Base-by-base conservation (phyloP, 2,113 vertebrate species). In the Lucifuga dentata region DNA sequence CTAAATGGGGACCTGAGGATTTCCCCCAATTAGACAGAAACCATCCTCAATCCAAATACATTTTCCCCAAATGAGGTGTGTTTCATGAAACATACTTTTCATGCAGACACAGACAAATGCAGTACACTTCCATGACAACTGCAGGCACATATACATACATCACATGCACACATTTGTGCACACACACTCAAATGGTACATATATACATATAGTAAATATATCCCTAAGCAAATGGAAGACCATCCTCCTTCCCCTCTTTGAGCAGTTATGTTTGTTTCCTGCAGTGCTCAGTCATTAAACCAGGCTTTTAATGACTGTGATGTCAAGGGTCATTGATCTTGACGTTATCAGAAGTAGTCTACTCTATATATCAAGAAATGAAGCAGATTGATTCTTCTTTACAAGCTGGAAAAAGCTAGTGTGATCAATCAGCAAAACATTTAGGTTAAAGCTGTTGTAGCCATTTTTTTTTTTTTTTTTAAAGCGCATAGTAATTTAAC, bases 281-380 rank as follows among this genome's bases (percentile, higher is more conserved):
- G 46, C 19, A 29, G 23, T 1, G 36, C 38, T 50, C 2, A 11
- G 3, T 71, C 62, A 65, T 81, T 75, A 81, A 38, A 58, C 35
- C 43, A 24, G 57, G 20, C 50, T 60, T 74, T 78, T 66, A 80
- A 64, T 66, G 70, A 76, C 68, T 60, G 2, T 69, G 73, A 75
- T 7, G 16, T 51, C 55, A 62, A 5, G 17, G 70, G 32, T 55
- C 65, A 67, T 70, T 59, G 73, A 61, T 16, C 51, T n/a, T 19
- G 73, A 65, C 69, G 53, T 72, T 65, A 69, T 44, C 24, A 50
- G 62, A 57, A 46, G 8, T 51, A 38, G 60, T 39, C 41, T n/a
- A 5, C 59, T 39, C 46, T 60, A 17, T 20, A 21, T 26, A 19
- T 46, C 58, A 17, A 15, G 52, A 43, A 76, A 53, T 43, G 46